Percentiles rank a stretch among this genome's conserved stretches.
Conservation (phyloP, 2,797 vertebrate species). For the Myiotriccus ornatus region DNA sequence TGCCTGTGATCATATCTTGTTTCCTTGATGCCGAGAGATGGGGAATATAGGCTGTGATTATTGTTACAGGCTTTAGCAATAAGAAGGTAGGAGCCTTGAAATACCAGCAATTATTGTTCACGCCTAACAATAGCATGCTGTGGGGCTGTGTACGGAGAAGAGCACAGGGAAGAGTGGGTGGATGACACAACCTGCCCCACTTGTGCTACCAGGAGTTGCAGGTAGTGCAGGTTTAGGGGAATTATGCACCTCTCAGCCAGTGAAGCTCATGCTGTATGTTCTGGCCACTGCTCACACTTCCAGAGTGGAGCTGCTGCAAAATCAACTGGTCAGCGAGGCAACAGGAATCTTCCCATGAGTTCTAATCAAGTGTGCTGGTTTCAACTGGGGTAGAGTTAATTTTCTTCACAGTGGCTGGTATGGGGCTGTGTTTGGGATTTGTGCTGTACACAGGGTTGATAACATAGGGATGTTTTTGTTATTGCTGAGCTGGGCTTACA, state of each 20-base stretch:
- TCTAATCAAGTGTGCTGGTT: neutral
- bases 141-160: slow-evolving; percentile 26
- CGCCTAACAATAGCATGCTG: slow-evolving; percentile 43
- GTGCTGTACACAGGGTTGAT: neutral
- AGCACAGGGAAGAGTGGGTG: slow-evolving; percentile 20
- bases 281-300: neutral
- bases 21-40: slow-evolving; percentile 61
- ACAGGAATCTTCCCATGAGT: fast-evolving
- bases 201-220: neutral
- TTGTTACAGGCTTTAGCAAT: slow-evolving; percentile 60
- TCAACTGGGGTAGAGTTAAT: neutral
- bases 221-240: neutral
- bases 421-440: neutral
- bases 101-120: slow-evolving; percentile 44
- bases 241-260: neutral
- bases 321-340: neutral
- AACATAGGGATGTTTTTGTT: neutral
- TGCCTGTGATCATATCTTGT: slow-evolving; percentile 64
- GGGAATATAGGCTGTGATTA: slow-evolving; percentile 66
- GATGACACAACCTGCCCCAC: slow-evolving; percentile 43
- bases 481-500: neutral
- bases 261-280: fast-evolving
- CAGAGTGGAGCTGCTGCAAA: neutral
- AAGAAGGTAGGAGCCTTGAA: slow-evolving; percentile 52
- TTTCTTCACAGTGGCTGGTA: neutral